Conservation (phyloP, 2,888 invertebrate genomes). For the Plebejus anna region DNA sequence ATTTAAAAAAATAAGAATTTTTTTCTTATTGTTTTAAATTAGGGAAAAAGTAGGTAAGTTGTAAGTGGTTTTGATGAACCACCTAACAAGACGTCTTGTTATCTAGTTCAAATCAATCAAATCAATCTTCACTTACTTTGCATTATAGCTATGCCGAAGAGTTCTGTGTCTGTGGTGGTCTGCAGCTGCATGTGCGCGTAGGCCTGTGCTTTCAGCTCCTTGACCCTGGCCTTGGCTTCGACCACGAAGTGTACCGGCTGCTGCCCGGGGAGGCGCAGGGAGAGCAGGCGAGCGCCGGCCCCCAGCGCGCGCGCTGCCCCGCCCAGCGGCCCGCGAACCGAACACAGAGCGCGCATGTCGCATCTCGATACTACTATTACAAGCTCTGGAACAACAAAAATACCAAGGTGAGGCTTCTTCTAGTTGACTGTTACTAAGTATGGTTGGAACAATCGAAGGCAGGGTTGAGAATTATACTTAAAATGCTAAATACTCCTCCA, state of each 20-base stretch:
- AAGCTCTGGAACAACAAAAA: constrained; percentile 58
- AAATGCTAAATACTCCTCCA: background rate
- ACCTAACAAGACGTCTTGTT: background rate
- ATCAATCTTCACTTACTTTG: constrained; percentile 81
- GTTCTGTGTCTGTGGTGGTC: constrained; percentile 91
- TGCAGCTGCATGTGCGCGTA: constrained; percentile 88
- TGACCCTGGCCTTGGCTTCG: constrained; percentile 91
- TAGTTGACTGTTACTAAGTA: background rate
- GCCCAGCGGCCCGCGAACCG: constrained; percentile 91
- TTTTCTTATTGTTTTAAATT: too few relatives aligned
- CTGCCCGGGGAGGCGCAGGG: constrained; percentile 82
- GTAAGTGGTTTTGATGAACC: too few relatives aligned
- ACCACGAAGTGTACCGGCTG: constrained; percentile 77
- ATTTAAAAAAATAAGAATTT: too few relatives aligned
- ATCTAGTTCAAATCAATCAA: background rate
- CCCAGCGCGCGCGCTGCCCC: constrained; percentile 84
- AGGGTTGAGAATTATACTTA: background rate
- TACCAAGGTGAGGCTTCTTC: background rate
- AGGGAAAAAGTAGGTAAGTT: too few relatives aligned
- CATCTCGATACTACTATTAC: constrained; percentile 77
- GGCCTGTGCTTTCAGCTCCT: constrained; percentile 90
- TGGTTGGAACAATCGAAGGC: background rate
- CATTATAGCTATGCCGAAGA: constrained; percentile 91
- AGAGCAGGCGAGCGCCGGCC: constrained; percentile 82
- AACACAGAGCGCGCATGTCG: constrained; percentile 88